A percentile compares a stretch with the other conserved stretches of the same genome.
Evolutionary conservation across 2,888 invertebrate genomes (phyloP).

Genomic region (Actias luna): DNA sequence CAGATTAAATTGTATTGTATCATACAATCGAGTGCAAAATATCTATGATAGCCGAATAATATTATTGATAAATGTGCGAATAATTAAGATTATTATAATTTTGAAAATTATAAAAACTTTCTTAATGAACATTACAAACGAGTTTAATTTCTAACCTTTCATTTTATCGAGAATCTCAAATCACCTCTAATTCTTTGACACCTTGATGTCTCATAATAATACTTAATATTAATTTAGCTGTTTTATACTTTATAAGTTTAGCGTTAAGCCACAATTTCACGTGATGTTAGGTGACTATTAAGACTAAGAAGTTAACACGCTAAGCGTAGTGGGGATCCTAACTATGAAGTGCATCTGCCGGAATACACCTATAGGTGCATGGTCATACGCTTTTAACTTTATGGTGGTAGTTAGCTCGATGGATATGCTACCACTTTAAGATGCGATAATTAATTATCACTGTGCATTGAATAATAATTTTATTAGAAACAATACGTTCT

Average conservation of each 20-base stretch:
- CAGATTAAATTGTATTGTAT: conserved; percentile 1
- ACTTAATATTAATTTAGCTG: conserved; percentile 10
- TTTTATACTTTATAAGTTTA: too few relatives aligned
- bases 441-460: neutral
- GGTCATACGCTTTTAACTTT: too few relatives aligned
- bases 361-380: too few relatives aligned
- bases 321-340: too few relatives aligned
- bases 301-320: too few relatives aligned
- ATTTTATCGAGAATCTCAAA: neutral
- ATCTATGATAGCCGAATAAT: neutral
- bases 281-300: too few relatives aligned
- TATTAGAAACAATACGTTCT: conserved; percentile 58
- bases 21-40: neutral
- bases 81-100: neutral
- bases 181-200: neutral
- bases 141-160: neutral
- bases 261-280: too few relatives aligned
- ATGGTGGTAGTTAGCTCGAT: too few relatives aligned
- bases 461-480: conserved; percentile 8
- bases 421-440: too few relatives aligned
- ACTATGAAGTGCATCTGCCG: too few relatives aligned
- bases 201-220: neutral
- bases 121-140: neutral
- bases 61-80: conserved; percentile 1
- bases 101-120: neutral